A percentile compares a stretch with the other conserved stretches of the same genome.
Conservation (phyloP, 35 echinoderm and acorn worm genomes). For the Lytechinus variegatus region DNA sequence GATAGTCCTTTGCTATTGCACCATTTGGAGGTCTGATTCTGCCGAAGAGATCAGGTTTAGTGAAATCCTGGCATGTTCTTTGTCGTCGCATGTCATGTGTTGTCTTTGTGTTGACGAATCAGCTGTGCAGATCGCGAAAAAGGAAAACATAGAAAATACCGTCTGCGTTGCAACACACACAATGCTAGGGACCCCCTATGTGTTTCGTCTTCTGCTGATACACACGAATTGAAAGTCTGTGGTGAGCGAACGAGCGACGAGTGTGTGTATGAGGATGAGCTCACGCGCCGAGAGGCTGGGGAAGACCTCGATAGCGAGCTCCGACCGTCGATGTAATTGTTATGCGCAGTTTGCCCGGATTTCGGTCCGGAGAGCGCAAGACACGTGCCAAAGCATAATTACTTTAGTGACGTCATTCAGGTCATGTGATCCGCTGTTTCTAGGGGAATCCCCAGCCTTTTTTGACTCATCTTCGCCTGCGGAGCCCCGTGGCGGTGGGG, state of each 20-base stretch:
- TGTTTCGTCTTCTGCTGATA: background rate
- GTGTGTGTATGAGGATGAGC: background rate
- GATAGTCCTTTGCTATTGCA: background rate
- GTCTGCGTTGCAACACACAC: background rate
- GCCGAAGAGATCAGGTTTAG: background rate
- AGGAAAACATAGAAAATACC: background rate
- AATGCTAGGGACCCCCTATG: background rate
- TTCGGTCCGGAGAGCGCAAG: background rate
- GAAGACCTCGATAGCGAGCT: background rate
- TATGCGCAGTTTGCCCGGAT: background rate
- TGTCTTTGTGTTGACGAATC: background rate
- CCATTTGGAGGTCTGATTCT: background rate
- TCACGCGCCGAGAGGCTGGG: background rate
- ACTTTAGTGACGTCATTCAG: background rate
- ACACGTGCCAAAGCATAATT: slow-evolving; percentile 18
- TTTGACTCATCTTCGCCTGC: background rate
- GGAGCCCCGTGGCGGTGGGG: too few relatives aligned
- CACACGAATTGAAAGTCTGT: background rate
- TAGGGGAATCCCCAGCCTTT: background rate
- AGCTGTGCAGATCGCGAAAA: slow-evolving; percentile 9
- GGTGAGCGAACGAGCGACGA: background rate
- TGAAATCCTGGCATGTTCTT: background rate
- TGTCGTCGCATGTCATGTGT: slow-evolving; percentile 6
- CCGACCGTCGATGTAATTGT: background rate
- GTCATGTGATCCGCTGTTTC: slow-evolving; percentile 9